A percentile compares a stretch with the other conserved stretches of the same genome.
phyloP scores from a whole-genome alignment of 1,140 invertebrate species.

The Oedothorax gibbosus region DNA sequence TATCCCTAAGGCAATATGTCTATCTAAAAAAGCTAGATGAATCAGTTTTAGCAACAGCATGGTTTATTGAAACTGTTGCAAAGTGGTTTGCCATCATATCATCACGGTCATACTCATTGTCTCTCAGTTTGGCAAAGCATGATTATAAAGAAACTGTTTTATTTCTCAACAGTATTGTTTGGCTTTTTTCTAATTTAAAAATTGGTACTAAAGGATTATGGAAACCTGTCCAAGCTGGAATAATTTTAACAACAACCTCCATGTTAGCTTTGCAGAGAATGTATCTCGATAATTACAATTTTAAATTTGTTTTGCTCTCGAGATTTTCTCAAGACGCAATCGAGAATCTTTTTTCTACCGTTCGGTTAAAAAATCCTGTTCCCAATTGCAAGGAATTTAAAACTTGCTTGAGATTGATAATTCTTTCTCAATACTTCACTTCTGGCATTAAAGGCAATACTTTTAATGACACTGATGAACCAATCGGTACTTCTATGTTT shows the following conservation, averaged over 20 bases:
- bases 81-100: conserved; percentile 1
- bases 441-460: conserved; percentile 11
- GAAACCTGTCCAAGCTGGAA: conserved; percentile 15
- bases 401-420: conserved; percentile 1
- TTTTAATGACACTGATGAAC: conserved; percentile 1
- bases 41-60: not conserved
- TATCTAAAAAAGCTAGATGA: not conserved
- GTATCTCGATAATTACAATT: not conserved
- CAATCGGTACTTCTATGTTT: not conserved
- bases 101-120: not conserved
- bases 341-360: conserved; percentile 19
- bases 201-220: not conserved
- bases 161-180: not conserved
- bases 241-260: conserved; percentile 2
- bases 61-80: conserved; percentile 3
- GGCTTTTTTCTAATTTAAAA: conserved; percentile 10
- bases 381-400: conserved; percentile 23
- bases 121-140: not conserved
- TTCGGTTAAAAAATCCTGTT: conserved; percentile 31
- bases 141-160: not conserved
- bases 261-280: not conserved
- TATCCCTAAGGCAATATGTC: not conserved
- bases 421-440: conserved; percentile 15
- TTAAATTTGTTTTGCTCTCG: not conserved
- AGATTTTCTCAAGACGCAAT: conserved; percentile 8